These are phyloP conservation scores for Drosophila stalkeri DNA, from an alignment of 2,888 invertebrate species.

Conservation along the genomic window DNA sequence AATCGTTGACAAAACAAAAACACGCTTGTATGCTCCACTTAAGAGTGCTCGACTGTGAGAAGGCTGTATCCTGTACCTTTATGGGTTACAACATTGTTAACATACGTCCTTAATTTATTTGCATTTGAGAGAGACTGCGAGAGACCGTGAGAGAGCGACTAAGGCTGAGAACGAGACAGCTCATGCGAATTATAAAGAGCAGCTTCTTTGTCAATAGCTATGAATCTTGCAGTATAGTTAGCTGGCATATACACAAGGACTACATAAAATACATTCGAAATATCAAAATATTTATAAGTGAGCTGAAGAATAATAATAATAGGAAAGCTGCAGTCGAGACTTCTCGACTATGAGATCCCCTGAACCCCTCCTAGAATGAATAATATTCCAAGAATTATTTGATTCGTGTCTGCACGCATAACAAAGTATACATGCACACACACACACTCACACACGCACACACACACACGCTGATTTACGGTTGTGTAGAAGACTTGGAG, in stretches of 20 bases:
- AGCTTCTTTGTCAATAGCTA: neutral
- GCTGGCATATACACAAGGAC: conserved; percentile 3
- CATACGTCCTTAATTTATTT: conserved; percentile 3
- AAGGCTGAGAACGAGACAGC: neutral
- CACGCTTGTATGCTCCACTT: neutral
- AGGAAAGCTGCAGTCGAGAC: no score
- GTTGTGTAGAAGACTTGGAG: no score
- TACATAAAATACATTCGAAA: conserved; percentile 1
- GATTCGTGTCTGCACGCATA: no score
- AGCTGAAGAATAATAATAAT: conserved; percentile 7
- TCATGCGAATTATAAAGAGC: conserved; percentile 5
- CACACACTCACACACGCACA: no score
- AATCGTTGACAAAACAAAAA: conserved; percentile 20
- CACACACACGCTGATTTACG: no score
- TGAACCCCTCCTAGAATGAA: no score
- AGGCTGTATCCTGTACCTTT: neutral
- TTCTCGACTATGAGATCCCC: no score
- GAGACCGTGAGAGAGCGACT: neutral
- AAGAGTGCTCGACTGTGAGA: conserved; percentile 24
- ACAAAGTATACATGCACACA: no score
- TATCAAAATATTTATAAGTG: conserved; percentile 37
- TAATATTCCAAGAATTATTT: no score
- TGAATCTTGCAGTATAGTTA: conserved; percentile 4
- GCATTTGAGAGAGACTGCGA: neutral
- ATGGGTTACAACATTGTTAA: neutral